Evolutionary conservation across 1,140 invertebrate genomes (phyloP).

Genomic region (Lutraria rhynchaena): DNA sequence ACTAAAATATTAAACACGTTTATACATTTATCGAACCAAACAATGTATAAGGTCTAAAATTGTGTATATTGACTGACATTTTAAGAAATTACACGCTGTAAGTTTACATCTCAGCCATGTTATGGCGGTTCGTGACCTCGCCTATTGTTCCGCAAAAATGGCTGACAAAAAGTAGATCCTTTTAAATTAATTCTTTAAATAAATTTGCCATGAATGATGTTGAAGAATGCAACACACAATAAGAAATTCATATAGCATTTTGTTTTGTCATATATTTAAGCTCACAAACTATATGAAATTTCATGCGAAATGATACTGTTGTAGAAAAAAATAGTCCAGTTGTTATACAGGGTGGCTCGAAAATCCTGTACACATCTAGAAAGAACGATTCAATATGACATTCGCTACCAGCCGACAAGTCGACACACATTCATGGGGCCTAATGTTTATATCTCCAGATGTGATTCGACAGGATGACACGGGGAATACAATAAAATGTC

Average conservation of each 20-base stretch:
- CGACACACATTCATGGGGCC: no score
- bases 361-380: constrained; percentile 7
- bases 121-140: constrained; percentile 61
- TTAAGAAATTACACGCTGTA: constrained; percentile 49
- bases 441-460: no score
- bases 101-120: constrained; percentile 23
- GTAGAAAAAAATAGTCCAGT: constrained; percentile 18
- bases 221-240: no score
- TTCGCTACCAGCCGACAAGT: no score
- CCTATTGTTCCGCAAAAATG: constrained; percentile 60
- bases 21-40: neutral
- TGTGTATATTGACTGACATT: neutral
- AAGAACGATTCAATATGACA: no score
- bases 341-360: constrained; percentile 16
- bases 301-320: constrained; percentile 15
- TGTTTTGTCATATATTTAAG: no score
- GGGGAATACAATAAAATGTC: no score
- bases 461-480: no score
- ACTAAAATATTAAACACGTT: neutral
- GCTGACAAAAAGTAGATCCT: constrained; percentile 46
- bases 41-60: neutral
- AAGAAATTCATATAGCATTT: no score
- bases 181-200: no score
- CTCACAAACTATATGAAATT: neutral
- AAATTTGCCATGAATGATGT: no score